Evolutionary conservation across 1,140 invertebrate species (phyloP), one percentile per base, ranked within the genome.

Genomic region (Notospermus geniculatus): DNA sequence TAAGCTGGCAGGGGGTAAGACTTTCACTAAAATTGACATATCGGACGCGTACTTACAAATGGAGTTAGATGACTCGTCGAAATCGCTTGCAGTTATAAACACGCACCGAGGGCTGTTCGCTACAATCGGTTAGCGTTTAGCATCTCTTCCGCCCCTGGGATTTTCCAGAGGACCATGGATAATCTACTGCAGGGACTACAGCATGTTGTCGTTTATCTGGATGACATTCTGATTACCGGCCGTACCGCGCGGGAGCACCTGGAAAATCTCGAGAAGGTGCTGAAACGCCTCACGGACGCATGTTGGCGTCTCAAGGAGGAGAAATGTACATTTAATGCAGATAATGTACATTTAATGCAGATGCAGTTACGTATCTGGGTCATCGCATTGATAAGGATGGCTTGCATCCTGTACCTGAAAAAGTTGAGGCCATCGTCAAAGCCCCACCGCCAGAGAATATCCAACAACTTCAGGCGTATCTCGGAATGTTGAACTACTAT

Each of bases 151-250:
- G 81, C 83, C 0, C 81, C 84, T 22, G 66, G 73, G n/a, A 77
- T 83, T 60, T 87, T 86, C 63, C 82, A 86, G 66, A 41, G 75
- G 60, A 70, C 79, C 19, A 82, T 86, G 23, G 79, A 83, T 43
- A 62, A 74, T 60, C 32, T 76, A 1, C 61, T 85, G 36, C 54
- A 59, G 52, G 63, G 64, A 27, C 27, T 70, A 61, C 75, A 77
- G 22, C 30, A 56, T 5, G 54, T 54, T 0, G 27, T 58, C 28
- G 57, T 54, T 29, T 27, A 59, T 22, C 50, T 61, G 13, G 65
- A 64, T 57, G 64, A 67, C 19, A 68, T 68, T 32, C 30, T 70
- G 1, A 52, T 62, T 7, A 60, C 64, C 1, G 64, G 60, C 4
- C n/a, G 23, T 27, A 66, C 29, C 30, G 46, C 62, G 11, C 27